phyloP scores from a whole-genome alignment of 2,797 vertebrate genomes.

The Clarias fuscus region DNA sequence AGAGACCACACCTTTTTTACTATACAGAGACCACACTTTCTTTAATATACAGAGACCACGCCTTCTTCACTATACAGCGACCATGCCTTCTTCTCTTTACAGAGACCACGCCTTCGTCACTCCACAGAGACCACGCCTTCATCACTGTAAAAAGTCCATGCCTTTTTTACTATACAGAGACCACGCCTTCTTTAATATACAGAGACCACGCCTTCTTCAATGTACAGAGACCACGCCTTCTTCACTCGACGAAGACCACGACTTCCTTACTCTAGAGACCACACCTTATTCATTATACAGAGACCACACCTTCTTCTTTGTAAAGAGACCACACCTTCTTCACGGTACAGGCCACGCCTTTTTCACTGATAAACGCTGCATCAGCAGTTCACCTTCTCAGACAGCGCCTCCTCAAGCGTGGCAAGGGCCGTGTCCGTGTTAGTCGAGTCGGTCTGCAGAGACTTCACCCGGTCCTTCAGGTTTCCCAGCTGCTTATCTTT shows the following conservation, averaged over 20 bases:
- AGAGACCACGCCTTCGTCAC: background rate
- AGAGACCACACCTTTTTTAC: background rate
- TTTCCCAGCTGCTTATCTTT: conserved; percentile 98
- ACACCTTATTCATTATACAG: background rate
- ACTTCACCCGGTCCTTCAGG: conserved; percentile 95
- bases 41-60: no score
- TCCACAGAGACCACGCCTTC: background rate
- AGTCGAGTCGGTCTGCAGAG: conserved; percentile 95
- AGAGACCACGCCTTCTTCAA: background rate
- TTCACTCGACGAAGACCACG: no score
- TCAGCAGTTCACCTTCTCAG: conserved; percentile 86
- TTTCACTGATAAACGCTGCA: background rate
- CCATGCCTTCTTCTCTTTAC: background rate
- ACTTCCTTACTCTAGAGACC: no score
- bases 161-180: background rate
- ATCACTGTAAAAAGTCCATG: background rate
- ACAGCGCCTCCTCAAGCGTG: conserved; percentile 93
- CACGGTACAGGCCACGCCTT: background rate
- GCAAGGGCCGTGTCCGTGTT: conserved; percentile 96
- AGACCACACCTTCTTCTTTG: background rate
- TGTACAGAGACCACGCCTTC: background rate
- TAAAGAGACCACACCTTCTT: no score
- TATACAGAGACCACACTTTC: background rate
- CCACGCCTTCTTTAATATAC: background rate
- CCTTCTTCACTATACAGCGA: no score